Evolutionary conservation across 2,888 invertebrate species (phyloP).

Genomic region (Orthosia incerta): DNA sequence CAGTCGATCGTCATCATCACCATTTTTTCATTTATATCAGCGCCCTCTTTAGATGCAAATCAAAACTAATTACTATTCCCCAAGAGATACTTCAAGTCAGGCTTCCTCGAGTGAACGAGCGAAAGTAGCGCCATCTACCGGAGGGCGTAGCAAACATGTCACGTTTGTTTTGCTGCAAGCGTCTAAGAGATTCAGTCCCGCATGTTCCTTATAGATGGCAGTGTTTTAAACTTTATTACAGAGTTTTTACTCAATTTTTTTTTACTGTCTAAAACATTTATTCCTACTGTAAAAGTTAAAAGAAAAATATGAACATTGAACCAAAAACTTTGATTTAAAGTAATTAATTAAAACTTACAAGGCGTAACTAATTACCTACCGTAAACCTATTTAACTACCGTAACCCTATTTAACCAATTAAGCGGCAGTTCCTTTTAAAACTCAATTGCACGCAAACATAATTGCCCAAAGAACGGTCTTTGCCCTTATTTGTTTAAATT

Average conservation of each 20-base stretch:
- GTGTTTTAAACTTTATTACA: neutral
- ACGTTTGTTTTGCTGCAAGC: slow-evolving; percentile 1
- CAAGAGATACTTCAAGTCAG: neutral
- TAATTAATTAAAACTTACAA: neutral
- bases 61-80: slow-evolving; percentile 3
- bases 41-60: slow-evolving; percentile 39
- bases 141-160: neutral
- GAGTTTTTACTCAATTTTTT: no score
- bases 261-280: no score
- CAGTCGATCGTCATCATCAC: no score
- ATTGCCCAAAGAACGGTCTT: slow-evolving; percentile 34
- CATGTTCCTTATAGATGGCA: slow-evolving; percentile 47
- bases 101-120: neutral
- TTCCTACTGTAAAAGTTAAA: no score
- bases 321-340: neutral
- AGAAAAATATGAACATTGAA: no score
- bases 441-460: slow-evolving; percentile 28
- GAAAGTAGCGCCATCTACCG: slow-evolving; percentile 51
- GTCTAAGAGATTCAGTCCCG: slow-evolving; percentile 3
- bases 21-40: neutral
- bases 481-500: slow-evolving; percentile 34
- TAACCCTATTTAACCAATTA: slow-evolving; percentile 13
- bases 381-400: neutral
- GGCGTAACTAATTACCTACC: slow-evolving; percentile 1
- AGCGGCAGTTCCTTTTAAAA: slow-evolving; percentile 6